These are phyloP conservation scores for Eristalis intricaria DNA, from an alignment of 2,888 invertebrate species.

Conservation along the genomic window DNA sequence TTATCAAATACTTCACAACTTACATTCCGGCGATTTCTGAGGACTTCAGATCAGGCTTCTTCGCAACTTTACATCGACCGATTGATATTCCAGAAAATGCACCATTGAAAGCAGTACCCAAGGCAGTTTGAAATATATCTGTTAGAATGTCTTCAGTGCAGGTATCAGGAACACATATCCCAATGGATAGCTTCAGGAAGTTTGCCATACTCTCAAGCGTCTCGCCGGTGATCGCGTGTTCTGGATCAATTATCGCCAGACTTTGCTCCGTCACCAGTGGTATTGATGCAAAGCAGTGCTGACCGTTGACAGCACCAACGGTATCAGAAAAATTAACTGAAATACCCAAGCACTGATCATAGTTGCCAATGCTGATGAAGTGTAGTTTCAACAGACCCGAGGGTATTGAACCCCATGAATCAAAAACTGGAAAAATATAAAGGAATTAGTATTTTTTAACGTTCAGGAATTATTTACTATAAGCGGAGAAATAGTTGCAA, in stretches of 20 bases:
- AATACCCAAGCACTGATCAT: conserved; percentile 27
- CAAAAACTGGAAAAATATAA: conserved; percentile 2
- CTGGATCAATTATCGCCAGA: background rate
- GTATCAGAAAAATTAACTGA: background rate
- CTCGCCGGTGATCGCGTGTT: background rate
- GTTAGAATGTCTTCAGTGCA: conserved; percentile 26
- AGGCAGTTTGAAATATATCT: conserved; percentile 10
- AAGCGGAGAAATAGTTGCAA: no score
- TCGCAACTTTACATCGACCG: background rate
- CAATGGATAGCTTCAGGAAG: background rate
- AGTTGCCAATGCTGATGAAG: conserved; percentile 25
- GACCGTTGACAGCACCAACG: conserved; percentile 14
- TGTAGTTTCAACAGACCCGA: conserved; percentile 20
- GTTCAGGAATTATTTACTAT: no score
- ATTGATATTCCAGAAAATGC: conserved; percentile 15
- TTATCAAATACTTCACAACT: background rate
- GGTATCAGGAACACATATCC: conserved; percentile 31
- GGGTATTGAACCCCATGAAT: conserved; percentile 35
- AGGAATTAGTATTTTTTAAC: no score
- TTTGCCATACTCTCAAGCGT: background rate
- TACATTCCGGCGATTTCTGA: conserved; percentile 18
- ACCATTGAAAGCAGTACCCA: background rate
- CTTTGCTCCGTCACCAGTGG: background rate
- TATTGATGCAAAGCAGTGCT: conserved; percentile 31
- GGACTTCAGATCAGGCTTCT: background rate